Evolutionary conservation across 2,797 vertebrate species (phyloP).

Genomic region (Peromyscus attwateri): DNA sequence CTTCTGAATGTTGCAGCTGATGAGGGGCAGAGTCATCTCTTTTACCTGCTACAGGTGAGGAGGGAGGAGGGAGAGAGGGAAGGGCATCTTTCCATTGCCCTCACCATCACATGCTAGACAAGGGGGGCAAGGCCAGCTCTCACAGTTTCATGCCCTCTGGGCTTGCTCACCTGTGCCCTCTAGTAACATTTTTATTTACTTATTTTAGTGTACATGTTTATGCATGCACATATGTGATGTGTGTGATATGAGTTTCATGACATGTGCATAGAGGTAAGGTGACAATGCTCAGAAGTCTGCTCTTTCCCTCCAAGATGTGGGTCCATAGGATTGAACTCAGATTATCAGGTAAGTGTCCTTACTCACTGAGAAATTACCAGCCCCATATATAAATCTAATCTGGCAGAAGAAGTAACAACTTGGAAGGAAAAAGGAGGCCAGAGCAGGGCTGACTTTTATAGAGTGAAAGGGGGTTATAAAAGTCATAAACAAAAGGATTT

Average conservation of each 20-base stretch:
- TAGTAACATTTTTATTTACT: neutral
- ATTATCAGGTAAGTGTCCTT: neutral
- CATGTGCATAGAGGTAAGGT: no score
- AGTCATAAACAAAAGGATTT: neutral
- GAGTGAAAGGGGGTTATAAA: neutral
- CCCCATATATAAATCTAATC: neutral
- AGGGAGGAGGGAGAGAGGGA: no score
- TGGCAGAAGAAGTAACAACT: neutral
- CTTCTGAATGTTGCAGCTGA: neutral
- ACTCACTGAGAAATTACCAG: neutral
- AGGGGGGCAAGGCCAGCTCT: no score
- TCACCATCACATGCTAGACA: neutral
- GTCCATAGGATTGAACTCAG: neutral
- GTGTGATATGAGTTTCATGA: no score
- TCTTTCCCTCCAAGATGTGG: neutral
- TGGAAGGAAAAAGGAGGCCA: constrained; percentile 27
- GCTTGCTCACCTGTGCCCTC: neutral
- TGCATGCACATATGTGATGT: no score
- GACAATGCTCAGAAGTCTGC: neutral
- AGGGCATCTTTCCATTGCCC: neutral
- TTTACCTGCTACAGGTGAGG: neutral
- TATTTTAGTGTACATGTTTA: neutral
- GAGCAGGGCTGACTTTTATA: neutral
- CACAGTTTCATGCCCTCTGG: no score
- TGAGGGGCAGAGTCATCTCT: neutral